These are phyloP conservation scores for Athene cunicularia DNA, from an alignment of 2,113 vertebrate genomes.

Conservation along the genomic window DNA sequence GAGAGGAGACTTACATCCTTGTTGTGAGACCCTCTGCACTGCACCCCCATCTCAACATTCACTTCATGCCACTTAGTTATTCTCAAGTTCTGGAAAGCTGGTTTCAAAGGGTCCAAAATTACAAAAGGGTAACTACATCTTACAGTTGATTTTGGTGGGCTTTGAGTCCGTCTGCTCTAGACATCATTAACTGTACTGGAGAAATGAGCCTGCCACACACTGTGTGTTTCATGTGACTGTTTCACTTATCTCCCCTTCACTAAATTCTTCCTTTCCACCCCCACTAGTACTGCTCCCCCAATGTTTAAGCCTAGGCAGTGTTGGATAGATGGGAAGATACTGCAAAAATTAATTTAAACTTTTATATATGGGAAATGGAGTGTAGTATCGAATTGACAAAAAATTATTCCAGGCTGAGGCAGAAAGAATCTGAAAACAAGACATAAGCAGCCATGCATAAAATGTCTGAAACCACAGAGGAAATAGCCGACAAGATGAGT, in stretches of 20 bases:
- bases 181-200: background rate
- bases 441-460: slow-evolving; percentile 57
- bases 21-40: rapidly evolving
- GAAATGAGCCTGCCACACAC: background rate
- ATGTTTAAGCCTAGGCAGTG: background rate
- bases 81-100: background rate
- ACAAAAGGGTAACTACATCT: background rate
- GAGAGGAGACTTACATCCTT: background rate
- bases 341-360: background rate
- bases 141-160: background rate
- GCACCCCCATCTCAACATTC: rapidly evolving
- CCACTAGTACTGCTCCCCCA: background rate
- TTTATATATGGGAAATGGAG: slow-evolving; percentile 27
- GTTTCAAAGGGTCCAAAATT: background rate
- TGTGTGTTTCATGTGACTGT: background rate
- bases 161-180: background rate
- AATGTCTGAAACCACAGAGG: slow-evolving; percentile 66
- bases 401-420: slow-evolving; percentile 26
- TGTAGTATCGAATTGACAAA: background rate
- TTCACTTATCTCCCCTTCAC: background rate
- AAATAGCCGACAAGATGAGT: slow-evolving; percentile 45
- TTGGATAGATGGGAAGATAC: background rate
- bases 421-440: slow-evolving; percentile 63
- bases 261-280: background rate
- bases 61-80: background rate